Conservation (phyloP, 2,113 vertebrate genomes). For the Furnarius figulus region DNA sequence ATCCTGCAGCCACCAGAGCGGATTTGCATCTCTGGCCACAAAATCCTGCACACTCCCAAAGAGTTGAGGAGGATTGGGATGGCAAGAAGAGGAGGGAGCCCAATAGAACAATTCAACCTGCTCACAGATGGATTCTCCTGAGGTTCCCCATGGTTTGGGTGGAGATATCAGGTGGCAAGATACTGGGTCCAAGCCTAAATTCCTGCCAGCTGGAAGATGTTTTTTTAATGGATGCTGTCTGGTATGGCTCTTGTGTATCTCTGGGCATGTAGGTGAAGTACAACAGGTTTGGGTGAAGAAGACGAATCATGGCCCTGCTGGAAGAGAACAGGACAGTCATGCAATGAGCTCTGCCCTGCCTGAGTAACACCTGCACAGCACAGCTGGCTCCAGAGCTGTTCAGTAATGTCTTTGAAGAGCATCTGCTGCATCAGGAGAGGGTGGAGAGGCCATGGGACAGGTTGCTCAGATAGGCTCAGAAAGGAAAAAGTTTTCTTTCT, state of each 20-base stretch:
- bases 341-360: neutral
- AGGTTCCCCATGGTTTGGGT: neutral
- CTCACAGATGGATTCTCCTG: neutral
- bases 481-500: neutral
- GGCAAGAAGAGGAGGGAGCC: neutral
- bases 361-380: neutral
- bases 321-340: neutral
- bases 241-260: rapidly evolving
- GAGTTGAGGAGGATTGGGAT: neutral
- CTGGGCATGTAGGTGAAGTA: neutral
- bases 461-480: neutral
- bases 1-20: neutral
- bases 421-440: neutral
- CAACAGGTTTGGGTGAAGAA: neutral
- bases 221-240: neutral
- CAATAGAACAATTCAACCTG: neutral
- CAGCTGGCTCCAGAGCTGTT: neutral
- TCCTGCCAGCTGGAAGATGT: neutral
- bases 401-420: neutral
- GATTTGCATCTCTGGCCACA: neutral
- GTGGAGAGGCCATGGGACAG: neutral
- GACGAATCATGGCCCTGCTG: rapidly evolving
- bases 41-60: neutral
- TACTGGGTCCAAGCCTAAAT: neutral
- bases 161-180: neutral